phyloP scores from a whole-genome alignment of 1,140 invertebrate genomes.

The Dryas iulia region DNA sequence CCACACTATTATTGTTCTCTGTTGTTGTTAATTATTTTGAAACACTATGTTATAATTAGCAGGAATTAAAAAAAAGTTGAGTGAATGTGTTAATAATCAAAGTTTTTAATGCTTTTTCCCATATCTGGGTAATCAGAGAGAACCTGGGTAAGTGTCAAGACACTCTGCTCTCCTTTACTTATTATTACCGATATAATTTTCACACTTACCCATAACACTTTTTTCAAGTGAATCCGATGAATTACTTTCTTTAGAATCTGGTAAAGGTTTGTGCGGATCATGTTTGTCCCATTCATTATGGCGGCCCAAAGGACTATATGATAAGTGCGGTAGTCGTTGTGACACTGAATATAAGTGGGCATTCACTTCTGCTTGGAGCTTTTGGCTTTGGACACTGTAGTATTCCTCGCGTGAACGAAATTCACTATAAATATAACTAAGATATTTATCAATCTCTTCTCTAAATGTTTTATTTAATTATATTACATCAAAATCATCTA shows the following conservation, averaged over 20 bases:
- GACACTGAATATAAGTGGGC: constrained; percentile 78
- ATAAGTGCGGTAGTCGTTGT: constrained; percentile 70
- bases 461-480: not conserved
- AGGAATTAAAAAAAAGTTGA: no score
- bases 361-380: constrained; percentile 73
- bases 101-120: no score
- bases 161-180: no score
- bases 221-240: constrained; percentile 77
- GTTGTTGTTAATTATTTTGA: no score
- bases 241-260: constrained; percentile 76
- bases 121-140: no score
- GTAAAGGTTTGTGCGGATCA: constrained; percentile 68
- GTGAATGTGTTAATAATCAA: no score
- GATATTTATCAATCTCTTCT: not conserved
- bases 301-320: constrained; percentile 71
- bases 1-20: no score
- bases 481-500: not conserved
- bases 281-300: constrained; percentile 78
- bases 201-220: constrained; percentile 74
- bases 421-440: constrained; percentile 54
- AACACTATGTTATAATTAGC: no score
- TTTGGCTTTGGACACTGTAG: constrained; percentile 75
- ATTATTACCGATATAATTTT: no score
- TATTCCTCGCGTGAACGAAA: constrained; percentile 77
- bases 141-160: no score